Percentiles rank a stretch among this genome's conserved stretches.
These are phyloP conservation scores for Lutjanus erythropterus DNA, from an alignment of 2,113 vertebrate genomes.

Conservation along the genomic window DNA sequence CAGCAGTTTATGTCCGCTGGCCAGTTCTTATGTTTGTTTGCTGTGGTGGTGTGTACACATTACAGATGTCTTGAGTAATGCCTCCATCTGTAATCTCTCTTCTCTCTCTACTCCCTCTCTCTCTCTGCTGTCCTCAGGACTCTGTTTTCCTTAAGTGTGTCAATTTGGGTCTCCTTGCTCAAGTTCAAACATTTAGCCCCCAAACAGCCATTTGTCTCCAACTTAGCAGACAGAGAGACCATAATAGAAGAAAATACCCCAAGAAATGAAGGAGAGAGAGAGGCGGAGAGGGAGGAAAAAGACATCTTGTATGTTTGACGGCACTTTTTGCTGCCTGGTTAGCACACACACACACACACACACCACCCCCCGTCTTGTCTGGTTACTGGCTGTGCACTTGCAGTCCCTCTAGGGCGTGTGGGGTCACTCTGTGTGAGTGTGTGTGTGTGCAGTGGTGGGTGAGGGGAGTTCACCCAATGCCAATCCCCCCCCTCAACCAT, in stretches of 20 bases:
- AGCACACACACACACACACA: slow-evolving; percentile 32
- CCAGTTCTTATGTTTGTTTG: slow-evolving; percentile 76
- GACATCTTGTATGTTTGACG: slow-evolving; percentile 79
- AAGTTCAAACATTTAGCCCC: slow-evolving; percentile 86
- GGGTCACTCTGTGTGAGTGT: slow-evolving; percentile 63
- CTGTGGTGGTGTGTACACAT: slow-evolving; percentile 80
- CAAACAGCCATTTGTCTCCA: slow-evolving; percentile 81
- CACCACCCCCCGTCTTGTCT: slow-evolving; percentile 72
- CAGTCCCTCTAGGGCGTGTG: slow-evolving; percentile 76
- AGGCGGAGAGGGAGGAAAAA: slow-evolving; percentile 47
- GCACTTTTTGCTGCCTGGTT: slow-evolving; percentile 81
- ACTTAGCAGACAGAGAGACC: slow-evolving; percentile 73
- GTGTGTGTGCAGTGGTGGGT: slow-evolving; percentile 62
- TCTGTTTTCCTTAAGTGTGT: slow-evolving; percentile 81
- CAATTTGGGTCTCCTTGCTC: slow-evolving; percentile 84
- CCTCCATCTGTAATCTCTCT: slow-evolving; percentile 80
- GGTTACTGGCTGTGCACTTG: slow-evolving; percentile 84
- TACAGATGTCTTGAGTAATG: slow-evolving; percentile 84
- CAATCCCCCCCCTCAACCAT: slow-evolving; percentile 57
- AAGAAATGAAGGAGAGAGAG: slow-evolving; percentile 71
- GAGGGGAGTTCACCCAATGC: slow-evolving; percentile 77
- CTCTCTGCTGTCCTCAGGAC: slow-evolving; percentile 77
- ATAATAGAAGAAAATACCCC: slow-evolving; percentile 80
- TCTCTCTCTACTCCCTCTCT: slow-evolving; percentile 57
- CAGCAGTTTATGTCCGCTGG: slow-evolving; percentile 71